A percentile compares a stretch with the other conserved stretches of the same genome.
Evolutionary conservation across 2,113 vertebrate species (phyloP).

Genomic region (Thamnophis sirtalis): DNA sequence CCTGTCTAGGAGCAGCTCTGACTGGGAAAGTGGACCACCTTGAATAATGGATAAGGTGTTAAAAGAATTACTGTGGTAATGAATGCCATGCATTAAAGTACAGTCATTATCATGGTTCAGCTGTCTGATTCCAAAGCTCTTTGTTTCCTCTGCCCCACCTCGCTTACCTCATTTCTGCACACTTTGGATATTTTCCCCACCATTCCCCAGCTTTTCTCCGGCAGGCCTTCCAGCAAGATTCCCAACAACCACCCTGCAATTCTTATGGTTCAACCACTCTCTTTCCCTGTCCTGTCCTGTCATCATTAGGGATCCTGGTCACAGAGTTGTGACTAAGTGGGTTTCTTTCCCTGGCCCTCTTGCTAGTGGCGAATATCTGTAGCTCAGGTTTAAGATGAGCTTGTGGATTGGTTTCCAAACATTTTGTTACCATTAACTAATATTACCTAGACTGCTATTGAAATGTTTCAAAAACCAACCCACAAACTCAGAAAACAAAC

Average conservation of each 20-base stretch:
- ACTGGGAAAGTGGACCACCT: conserved; percentile 5
- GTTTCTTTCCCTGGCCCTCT: background rate
- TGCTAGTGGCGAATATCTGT: background rate
- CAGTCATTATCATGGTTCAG: conserved; percentile 7
- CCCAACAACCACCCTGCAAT: conserved; percentile 18
- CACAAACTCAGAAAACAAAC: too few species aligned
- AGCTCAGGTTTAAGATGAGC: too few species aligned
- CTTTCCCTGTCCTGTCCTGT: conserved; percentile 10
- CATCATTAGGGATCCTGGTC: background rate
- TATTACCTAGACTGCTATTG: too few species aligned
- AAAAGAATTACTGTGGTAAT: conserved; percentile 31
- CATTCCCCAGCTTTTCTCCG: conserved; percentile 5
- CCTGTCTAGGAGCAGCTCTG: background rate
- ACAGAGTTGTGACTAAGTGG: conserved; percentile 6
- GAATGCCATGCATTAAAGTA: conserved; percentile 12
- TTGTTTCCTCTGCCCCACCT: conserved; percentile 1
- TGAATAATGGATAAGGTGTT: conserved; percentile 23
- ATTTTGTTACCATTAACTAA: too few species aligned
- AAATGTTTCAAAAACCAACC: background rate
- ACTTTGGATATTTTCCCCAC: conserved; percentile 9
- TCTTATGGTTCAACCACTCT: background rate
- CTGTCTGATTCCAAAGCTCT: conserved; percentile 10
- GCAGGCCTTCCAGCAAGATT: background rate
- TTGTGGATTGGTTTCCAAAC: too few species aligned
- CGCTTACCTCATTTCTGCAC: background rate